These are phyloP conservation scores for Stichodactyla mertensii DNA, from an alignment of 64 coral and sea anemone species.

Conservation along the genomic window DNA sequence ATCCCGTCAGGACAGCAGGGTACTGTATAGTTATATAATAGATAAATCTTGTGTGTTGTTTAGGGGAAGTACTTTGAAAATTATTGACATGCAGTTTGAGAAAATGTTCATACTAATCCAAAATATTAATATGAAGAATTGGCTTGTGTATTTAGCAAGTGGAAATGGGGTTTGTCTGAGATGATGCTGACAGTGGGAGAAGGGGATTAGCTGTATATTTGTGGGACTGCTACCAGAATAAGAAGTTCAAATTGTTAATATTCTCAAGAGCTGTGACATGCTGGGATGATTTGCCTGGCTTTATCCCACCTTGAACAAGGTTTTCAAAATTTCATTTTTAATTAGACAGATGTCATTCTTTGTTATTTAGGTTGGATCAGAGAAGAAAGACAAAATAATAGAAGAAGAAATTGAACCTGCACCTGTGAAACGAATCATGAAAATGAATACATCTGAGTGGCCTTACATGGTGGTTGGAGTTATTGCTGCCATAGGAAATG, in stretches of 20 bases:
- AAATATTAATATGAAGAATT: not conserved
- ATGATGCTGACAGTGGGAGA: too few species aligned
- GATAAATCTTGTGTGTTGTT: too few species aligned
- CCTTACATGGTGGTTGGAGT: constrained; percentile 53
- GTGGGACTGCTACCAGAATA: too few species aligned
- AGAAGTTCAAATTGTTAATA: too few species aligned
- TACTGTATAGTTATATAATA: not conserved
- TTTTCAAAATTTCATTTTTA: not conserved
- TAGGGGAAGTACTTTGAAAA: too few species aligned
- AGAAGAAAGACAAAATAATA: constrained; percentile 69
- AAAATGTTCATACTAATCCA: not conserved
- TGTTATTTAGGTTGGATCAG: not conserved
- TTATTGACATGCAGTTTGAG: not conserved
- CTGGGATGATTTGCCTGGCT: too few species aligned
- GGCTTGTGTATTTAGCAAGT: too few species aligned
- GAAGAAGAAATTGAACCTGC: constrained; percentile 86
- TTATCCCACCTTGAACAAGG: too few species aligned
- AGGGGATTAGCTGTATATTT: too few species aligned
- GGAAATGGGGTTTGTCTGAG: too few species aligned
- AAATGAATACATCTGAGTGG: constrained; percentile 73
- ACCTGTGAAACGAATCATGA: constrained; percentile 60
- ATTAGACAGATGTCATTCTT: not conserved
- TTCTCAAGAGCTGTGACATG: too few species aligned
- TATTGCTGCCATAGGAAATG: constrained; percentile 61
- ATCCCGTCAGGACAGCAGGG: constrained; percentile 3